Percentiles rank a stretch among this genome's conserved stretches.
phyloP scores from a whole-genome alignment of 2,113 vertebrate species.

The Nibea albiflora region DNA sequence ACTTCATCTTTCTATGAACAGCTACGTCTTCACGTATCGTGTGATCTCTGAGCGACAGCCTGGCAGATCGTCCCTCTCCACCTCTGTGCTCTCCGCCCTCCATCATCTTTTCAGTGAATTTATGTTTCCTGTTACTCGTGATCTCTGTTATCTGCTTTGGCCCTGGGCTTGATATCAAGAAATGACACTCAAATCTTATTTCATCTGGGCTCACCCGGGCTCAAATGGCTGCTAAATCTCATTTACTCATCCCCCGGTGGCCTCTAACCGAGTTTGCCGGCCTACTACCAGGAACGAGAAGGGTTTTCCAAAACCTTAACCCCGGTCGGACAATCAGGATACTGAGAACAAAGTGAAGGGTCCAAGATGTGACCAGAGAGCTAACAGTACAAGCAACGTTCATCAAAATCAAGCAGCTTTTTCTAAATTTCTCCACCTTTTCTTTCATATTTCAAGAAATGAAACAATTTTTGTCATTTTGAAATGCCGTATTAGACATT shows the following conservation, averaged over 20 bases:
- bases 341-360: not conserved
- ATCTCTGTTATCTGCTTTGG: slow-evolving; percentile 60
- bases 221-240: slow-evolving; percentile 65
- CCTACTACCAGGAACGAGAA: slow-evolving; percentile 62
- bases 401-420: not conserved
- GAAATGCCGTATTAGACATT: not conserved
- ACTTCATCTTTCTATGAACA: not conserved
- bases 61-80: not conserved
- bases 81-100: not conserved
- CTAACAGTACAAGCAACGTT: not conserved
- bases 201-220: slow-evolving; percentile 43
- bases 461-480: not conserved
- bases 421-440: not conserved
- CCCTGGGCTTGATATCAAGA: slow-evolving; percentile 62
- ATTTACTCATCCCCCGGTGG: slow-evolving; percentile 50
- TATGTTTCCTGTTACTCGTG: slow-evolving; percentile 45
- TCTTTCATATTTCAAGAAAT: not conserved
- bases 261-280: slow-evolving; percentile 62
- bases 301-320: slow-evolving; percentile 50
- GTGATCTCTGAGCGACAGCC: not conserved
- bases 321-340: slow-evolving; percentile 6
- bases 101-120: slow-evolving; percentile 37
- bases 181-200: slow-evolving; percentile 70
- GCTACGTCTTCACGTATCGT: not conserved
- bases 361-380: not conserved